A percentile compares a stretch with the other conserved stretches of the same genome.
Conservation (phyloP, 2,888 invertebrate species). For the Calliscelio sp. region DNA sequence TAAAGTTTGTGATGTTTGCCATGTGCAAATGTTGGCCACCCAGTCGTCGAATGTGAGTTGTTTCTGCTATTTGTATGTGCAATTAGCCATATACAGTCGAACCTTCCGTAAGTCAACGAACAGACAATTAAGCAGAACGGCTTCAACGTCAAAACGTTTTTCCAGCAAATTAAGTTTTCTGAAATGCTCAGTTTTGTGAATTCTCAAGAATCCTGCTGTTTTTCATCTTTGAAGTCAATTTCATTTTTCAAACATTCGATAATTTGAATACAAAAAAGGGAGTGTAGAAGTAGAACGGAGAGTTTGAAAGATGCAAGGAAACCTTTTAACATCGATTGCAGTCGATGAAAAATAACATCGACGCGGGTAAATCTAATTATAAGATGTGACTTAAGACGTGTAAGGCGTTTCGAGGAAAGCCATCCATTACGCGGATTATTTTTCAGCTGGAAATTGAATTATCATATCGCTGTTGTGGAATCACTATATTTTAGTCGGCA, state of each 20-base stretch:
- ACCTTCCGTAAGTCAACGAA: slow-evolving; percentile 38
- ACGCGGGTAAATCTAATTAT: slow-evolving; percentile 8
- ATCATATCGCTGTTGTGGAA: slow-evolving; percentile 56
- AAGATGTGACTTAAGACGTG: slow-evolving; percentile 9
- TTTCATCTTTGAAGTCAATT: no score
- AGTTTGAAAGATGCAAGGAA: no score
- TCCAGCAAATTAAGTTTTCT: no score
- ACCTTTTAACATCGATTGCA: no score
- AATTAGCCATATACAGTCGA: slow-evolving; percentile 36
- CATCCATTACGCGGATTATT: slow-evolving; percentile 50
- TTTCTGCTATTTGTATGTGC: slow-evolving; percentile 55
- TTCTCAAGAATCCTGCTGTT: no score
- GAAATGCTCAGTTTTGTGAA: no score
- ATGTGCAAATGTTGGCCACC: slow-evolving; percentile 38
- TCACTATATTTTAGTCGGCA: slow-evolving; percentile 61
- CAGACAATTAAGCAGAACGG: slow-evolving; percentile 26
- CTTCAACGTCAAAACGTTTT: neutral
- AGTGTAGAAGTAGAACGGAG: no score
- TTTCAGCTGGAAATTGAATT: slow-evolving; percentile 62
- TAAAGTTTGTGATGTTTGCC: slow-evolving; percentile 65
- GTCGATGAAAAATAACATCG: no score
- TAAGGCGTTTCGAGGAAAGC: slow-evolving; percentile 5
- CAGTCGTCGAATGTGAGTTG: slow-evolving; percentile 50
- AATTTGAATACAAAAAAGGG: no score
- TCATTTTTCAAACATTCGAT: no score